Base-by-base conservation (phyloP, 2,113 vertebrate genomes). In the Anarrhichthys ocellatus region DNA sequence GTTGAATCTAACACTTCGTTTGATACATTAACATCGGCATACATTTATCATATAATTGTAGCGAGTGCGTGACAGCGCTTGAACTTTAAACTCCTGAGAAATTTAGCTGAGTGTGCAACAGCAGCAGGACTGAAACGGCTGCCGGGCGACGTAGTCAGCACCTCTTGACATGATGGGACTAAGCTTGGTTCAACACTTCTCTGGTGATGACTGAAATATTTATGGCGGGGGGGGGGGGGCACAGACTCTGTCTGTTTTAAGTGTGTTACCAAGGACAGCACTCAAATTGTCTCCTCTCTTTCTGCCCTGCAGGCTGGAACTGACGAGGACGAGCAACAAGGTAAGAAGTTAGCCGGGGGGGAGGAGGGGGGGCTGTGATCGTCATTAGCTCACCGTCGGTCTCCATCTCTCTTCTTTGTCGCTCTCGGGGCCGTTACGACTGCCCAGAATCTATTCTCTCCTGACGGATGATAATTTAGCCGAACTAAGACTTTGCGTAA, bases 401-500 rank as follows among this genome's bases (percentile, higher is more conserved):
- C 50, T 18, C 32, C 50, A 3, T 17, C 46, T 73, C 68, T 72
- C 29, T n/a, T 64, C 70, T 71, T 36, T 76, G 84, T 84, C 40
- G 14, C 56, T 27, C 29, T 58, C 32, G 42, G 29, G 52, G 59
- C 66, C 44, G 46, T 50, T 50, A 50, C 15, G 64, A 22, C 76
- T 65, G 68, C 67, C 50, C 59, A 11, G 24, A 81, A 58, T 73
- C 62, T 40, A 62, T 84, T 83, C 56, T 85, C 64, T 81, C 78
- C 3, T 70, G 62, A 71, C 78, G 69, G 73, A 88, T 38, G 61
- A 80, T 87, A 84, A 86, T 87, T 82, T 73, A 40, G 63, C 76
- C 83, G 72, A 87, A 84, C 88, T 81, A 84, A 87, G 78, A 77
- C 86, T 88, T 68, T 66, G 67, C 59, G 22, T 78, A 70, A 81